Conservation (phyloP, 2,797 vertebrate genomes). For the Phataginus tetradactyla region DNA sequence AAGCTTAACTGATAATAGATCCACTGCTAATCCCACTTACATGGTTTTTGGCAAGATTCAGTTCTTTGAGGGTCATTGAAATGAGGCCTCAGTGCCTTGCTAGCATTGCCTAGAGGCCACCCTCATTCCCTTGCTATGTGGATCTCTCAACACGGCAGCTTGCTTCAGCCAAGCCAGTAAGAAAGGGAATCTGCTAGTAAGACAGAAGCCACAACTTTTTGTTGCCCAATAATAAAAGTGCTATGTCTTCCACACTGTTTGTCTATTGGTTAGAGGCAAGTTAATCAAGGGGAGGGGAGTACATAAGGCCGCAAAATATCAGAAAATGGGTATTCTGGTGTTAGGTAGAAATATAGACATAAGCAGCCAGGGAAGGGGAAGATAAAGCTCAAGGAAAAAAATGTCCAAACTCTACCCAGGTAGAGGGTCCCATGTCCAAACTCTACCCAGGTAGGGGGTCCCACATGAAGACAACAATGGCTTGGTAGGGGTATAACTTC, state of each 20-base stretch:
- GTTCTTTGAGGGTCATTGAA: not conserved
- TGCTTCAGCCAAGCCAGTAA: not conserved
- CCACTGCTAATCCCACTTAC: not conserved
- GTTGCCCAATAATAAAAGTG: not conserved
- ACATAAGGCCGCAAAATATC: not conserved
- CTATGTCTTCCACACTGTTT: not conserved
- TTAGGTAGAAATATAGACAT: too few relatives aligned
- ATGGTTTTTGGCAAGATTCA: not conserved
- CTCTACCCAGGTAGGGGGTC: too few relatives aligned
- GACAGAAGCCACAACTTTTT: not conserved
- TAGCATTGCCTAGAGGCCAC: not conserved
- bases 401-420: too few relatives aligned
- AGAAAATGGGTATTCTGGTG: not conserved
- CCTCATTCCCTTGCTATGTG: too few relatives aligned
- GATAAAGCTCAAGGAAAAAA: too few relatives aligned
- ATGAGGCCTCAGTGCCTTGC: not conserved
- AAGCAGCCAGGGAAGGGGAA: too few relatives aligned
- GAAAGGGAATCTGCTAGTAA: not conserved
- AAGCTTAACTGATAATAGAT: not conserved
- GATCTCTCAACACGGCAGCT: not conserved
- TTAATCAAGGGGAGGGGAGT: not conserved
- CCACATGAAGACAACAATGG: too few relatives aligned
- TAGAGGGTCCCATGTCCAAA: too few relatives aligned
- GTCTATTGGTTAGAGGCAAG: not conserved
- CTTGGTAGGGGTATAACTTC: too few relatives aligned